phyloP scores from a whole-genome alignment of 1,140 invertebrate species.

The Drosophila grimshawi region DNA sequence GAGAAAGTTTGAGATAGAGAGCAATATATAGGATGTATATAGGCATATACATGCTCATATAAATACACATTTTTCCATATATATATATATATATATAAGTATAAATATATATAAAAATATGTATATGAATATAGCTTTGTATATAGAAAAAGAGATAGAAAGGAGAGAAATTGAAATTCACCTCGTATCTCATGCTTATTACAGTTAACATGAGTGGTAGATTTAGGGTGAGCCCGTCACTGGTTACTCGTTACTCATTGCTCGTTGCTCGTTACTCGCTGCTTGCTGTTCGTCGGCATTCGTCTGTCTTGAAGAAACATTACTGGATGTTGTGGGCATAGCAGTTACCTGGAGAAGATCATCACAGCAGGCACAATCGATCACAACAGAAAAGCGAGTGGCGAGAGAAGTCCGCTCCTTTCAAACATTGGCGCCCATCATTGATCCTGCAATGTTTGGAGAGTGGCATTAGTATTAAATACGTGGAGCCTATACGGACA shows the following conservation, averaged over 20 bases:
- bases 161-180: constrained; percentile 72
- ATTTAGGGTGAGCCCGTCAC: constrained; percentile 31
- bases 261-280: constrained; percentile 21
- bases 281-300: constrained; percentile 18
- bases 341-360: constrained; percentile 72
- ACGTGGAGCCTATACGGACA: not conserved
- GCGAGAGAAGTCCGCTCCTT: not conserved
- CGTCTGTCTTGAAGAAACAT: constrained; percentile 79
- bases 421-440: not conserved
- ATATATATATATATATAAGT: constrained; percentile 19
- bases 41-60: constrained; percentile 8
- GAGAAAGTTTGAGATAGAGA: constrained; percentile 16
- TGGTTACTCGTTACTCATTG: constrained; percentile 24
- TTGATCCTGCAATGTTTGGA: constrained; percentile 34
- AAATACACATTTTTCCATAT: constrained; percentile 10
- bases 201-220: constrained; percentile 56
- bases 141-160: constrained; percentile 22
- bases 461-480: constrained; percentile 16
- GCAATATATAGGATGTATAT: constrained; percentile 21
- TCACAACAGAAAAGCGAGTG: not conserved
- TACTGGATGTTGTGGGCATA: constrained; percentile 71
- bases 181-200: constrained; percentile 68
- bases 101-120: constrained; percentile 20
- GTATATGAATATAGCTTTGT: constrained; percentile 25
- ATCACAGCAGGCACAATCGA: constrained; percentile 25